Evolutionary conservation across 2,113 vertebrate genomes (phyloP).

Genomic region (Suricata suricatta): DNA sequence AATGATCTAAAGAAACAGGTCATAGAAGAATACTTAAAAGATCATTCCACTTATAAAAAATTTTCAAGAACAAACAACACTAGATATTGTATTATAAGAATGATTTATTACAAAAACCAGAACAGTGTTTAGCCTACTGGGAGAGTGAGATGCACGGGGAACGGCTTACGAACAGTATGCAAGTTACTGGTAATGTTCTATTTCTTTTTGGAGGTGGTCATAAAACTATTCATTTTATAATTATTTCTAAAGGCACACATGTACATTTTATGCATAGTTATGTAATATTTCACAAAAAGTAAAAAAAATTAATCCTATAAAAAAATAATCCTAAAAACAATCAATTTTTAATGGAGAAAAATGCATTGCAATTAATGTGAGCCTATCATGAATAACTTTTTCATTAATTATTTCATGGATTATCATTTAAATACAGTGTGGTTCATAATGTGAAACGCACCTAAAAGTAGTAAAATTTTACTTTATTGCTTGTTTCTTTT

Average conservation of each 20-base stretch:
- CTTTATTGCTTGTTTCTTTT: constrained; percentile 5
- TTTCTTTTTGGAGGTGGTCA: background rate
- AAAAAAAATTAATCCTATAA: background rate
- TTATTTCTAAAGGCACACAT: background rate
- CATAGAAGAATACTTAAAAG: background rate
- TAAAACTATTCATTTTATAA: background rate
- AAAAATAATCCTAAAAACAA: too few relatives aligned
- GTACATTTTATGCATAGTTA: background rate
- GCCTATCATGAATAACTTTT: background rate
- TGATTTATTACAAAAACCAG: background rate
- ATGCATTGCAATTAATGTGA: background rate
- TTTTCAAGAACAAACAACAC: background rate
- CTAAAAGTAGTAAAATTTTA: background rate
- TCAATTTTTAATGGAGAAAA: too few relatives aligned
- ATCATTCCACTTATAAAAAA: background rate
- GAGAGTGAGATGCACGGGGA: background rate
- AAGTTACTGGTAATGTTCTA: background rate
- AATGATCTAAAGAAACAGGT: background rate
- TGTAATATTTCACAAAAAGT: background rate
- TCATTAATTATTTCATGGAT: background rate
- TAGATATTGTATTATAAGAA: background rate
- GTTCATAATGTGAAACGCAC: background rate
- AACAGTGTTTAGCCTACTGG: background rate
- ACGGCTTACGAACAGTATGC: background rate
- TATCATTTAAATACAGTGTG: background rate